Evolutionary conservation across 2,888 invertebrate genomes (phyloP), one percentile per base, ranked within the genome.

Genomic region (Caenorhabditis sinica): DNA sequence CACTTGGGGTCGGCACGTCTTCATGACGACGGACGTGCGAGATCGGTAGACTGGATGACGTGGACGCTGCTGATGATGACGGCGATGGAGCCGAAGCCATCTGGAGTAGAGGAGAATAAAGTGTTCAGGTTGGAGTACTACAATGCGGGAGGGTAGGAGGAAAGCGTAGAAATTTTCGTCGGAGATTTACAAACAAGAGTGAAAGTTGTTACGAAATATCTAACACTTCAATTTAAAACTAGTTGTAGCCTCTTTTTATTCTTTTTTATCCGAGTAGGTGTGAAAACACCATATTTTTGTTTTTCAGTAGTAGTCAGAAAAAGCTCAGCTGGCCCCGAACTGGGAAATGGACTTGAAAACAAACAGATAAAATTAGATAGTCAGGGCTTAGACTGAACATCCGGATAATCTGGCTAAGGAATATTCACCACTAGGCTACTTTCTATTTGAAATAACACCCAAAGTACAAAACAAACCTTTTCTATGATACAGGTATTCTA

Each of bases 1-100:
- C 80, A 51, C 80, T 80, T 36, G 80, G 80, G 49, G 80, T 80
- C 30, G 72, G 72, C 49, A 80, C 45, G 72, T 80, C 80, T 49
- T 80, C 80, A 66, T 72, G 80, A 33, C 72, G 80, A 80, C 80
- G 80, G 30, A 72, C 72, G 43, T 80, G 80, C 15, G 79, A 72
- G 30, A 43, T 56, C 17, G 72, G 40, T 36, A 51, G 43, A 69
- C 23, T 40, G 40, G 74, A 75, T 58, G 75, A 72, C 20, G 49
- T 49, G 49, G 49, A 49, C 4, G 49, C n/a, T 5, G 49, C 8
- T 13, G 79, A 72, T 6, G 80, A 49, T 49, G 49, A 49, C 9
- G 49, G 11, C n/a, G 79, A 72, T 11, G 80, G 72, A 30, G 71
- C 72, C 61, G 72, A 72, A 33, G 80, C 65, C 80, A 80, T 80